A percentile compares a stretch with the other conserved stretches of the same genome.
These are phyloP conservation scores for Drosophila prosaltans DNA, from an alignment of 1,140 invertebrate genomes.

Conservation along the genomic window DNA sequence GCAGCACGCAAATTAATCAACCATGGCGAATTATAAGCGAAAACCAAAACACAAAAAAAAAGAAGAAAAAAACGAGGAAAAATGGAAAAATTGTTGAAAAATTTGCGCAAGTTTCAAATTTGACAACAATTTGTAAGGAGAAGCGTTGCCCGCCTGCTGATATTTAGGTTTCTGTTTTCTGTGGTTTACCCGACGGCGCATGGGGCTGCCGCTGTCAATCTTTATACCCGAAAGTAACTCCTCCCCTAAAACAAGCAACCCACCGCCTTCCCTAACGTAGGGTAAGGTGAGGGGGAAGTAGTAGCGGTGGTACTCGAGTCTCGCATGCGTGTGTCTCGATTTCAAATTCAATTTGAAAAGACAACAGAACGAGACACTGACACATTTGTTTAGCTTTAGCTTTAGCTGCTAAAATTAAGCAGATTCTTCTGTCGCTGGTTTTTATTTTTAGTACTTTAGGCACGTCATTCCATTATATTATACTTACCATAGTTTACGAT, in stretches of 20 bases:
- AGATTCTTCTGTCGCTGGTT: constrained; percentile 6
- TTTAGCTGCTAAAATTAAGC: constrained; percentile 49
- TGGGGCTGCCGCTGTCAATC: constrained; percentile 60
- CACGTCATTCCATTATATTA: background rate
- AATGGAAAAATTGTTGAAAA: constrained; percentile 20
- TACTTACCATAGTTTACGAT: constrained; percentile 86
- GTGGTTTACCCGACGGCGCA: constrained; percentile 15
- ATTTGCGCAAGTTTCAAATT: constrained; percentile 64
- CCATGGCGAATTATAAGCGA: constrained; percentile 58
- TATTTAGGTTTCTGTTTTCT: constrained; percentile 25
- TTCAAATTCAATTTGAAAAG: constrained; percentile 67
- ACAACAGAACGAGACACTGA: constrained; percentile 26
- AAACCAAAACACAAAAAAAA: constrained; percentile 55
- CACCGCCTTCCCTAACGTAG: no score
- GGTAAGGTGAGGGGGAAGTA: background rate
- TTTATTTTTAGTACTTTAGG: background rate
- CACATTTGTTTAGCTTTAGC: constrained; percentile 41
- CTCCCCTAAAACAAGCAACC: no score
- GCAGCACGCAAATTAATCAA: constrained; percentile 78
- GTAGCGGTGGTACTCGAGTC: background rate
- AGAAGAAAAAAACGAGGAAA: constrained; percentile 22
- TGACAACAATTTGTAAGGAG: constrained; percentile 53
- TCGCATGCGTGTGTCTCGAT: constrained; percentile 70
- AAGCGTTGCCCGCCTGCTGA: background rate
- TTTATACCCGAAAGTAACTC: background rate